Percentiles rank a stretch among this genome's conserved stretches.
Evolutionary conservation across 1,140 invertebrate genomes (phyloP).

Genomic region (Elymnias hypermnestra): DNA sequence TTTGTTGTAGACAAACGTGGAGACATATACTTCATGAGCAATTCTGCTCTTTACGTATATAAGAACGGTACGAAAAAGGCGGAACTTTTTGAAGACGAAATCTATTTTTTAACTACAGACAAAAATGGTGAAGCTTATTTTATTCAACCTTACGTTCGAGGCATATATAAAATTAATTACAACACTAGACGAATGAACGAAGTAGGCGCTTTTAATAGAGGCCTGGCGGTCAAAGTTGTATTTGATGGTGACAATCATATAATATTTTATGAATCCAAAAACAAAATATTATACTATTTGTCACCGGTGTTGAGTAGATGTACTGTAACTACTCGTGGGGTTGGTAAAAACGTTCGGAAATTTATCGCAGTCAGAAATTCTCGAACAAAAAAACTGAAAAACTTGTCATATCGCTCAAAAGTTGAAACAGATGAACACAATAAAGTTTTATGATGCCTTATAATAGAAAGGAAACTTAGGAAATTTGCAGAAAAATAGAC

Average conservation of each 20-base stretch:
- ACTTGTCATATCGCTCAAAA: too few relatives aligned
- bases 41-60: slow-evolving; percentile 36
- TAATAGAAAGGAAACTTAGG: too few relatives aligned
- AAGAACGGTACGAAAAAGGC: slow-evolving; percentile 36
- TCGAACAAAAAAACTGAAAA: background rate
- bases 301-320: slow-evolving; percentile 41
- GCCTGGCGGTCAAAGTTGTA: slow-evolving; percentile 35
- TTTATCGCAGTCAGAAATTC: background rate
- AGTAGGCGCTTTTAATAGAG: slow-evolving; percentile 32
- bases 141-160: slow-evolving; percentile 38
- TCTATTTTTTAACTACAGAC: slow-evolving; percentile 47
- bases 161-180: slow-evolving; percentile 44
- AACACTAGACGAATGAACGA: slow-evolving; percentile 24
- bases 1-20: slow-evolving; percentile 45
- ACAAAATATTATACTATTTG: slow-evolving; percentile 46
- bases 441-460: too few relatives aligned
- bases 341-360: slow-evolving; percentile 29
- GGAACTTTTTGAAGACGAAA: slow-evolving; percentile 36
- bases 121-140: slow-evolving; percentile 41
- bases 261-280: slow-evolving; percentile 40
- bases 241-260: slow-evolving; percentile 51
- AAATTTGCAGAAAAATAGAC: too few relatives aligned
- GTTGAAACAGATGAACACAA: too few relatives aligned
- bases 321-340: slow-evolving; percentile 31
- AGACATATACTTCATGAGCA: slow-evolving; percentile 50